A percentile compares a stretch with the other conserved stretches of the same genome.
phyloP scores from a whole-genome alignment of 2,113 vertebrate genomes.

The Nestor notabilis region DNA sequence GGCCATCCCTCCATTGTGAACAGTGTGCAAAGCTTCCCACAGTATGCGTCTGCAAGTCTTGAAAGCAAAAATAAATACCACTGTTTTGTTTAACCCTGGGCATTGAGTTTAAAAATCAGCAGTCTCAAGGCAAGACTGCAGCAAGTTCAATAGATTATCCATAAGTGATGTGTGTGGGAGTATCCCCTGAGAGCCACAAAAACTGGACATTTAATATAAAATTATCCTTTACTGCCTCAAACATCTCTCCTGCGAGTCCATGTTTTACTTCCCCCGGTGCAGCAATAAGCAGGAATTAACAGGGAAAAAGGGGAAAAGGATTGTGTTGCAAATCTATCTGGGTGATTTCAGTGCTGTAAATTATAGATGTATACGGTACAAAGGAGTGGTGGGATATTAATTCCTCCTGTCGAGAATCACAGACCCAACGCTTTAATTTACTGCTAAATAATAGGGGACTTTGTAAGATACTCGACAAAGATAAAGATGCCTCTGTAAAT shows the following conservation, averaged over 20 bases:
- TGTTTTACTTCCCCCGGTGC: conserved; percentile 7
- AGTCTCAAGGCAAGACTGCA: background rate
- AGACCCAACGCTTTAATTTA: conserved; percentile 59
- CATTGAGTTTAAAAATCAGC: background rate
- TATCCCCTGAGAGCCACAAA: background rate
- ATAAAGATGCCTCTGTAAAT: conserved; percentile 57
- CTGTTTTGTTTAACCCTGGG: background rate
- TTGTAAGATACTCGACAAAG: conserved; percentile 37
- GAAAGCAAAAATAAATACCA: background rate
- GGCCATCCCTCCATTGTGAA: fast-evolving
- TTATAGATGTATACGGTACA: conserved; percentile 42
- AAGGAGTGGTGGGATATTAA: conserved; percentile 40
- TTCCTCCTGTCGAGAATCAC: conserved; percentile 59
- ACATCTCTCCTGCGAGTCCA: background rate
- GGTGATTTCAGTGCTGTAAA: background rate
- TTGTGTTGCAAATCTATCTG: background rate
- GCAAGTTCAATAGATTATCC: background rate
- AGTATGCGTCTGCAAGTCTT: fast-evolving
- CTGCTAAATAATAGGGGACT: conserved; percentile 68
- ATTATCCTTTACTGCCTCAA: background rate
- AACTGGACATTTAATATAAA: conserved; percentile 39
- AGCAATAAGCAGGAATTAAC: conserved; percentile 35
- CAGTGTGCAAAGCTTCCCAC: background rate
- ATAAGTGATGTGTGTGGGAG: background rate
- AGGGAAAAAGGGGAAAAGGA: background rate